Evolutionary conservation across 2,888 invertebrate genomes (phyloP), one percentile per base, ranked within the genome.

Genomic region (Tachystola acroxantha): DNA sequence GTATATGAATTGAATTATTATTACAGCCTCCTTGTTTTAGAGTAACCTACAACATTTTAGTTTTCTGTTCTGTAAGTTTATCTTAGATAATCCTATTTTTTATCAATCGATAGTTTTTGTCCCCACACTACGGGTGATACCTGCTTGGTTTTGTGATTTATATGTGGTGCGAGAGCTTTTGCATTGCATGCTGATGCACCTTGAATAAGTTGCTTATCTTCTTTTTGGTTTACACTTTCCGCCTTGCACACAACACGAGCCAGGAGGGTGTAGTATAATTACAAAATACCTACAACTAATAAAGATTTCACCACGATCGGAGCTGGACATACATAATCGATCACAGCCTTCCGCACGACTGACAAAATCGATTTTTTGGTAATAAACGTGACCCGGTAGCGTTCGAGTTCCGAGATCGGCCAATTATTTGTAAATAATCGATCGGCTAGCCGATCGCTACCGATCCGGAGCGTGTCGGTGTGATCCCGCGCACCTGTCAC

Each of bases 281-380:
- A 7, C 2, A 7, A 27, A 27, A 12, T 27, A 24, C 28, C 10
- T 35, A 14, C 29, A 32, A 9, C 19, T 36, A 39, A 42, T 32
- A 43, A 24, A 46, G 41, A 43, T 48, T 45, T 48, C 46, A 48
- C 42, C 45, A 45, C 42, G 40, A 43, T 37, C 36, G 25, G n/a
- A n/a, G n/a, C 35, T 43, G 32, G 32, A 22, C 22, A 22, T 30
- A 30, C 32, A 32, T 50, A 49, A 68, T 64, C 61, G 57, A 64
- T 71, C 63, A 61, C 59, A 63, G 52, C 60, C 70, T 73, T 73
- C 71, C 75, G 81, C 82, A 81, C 81, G 84, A 81, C 53, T 74
- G 59, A 57, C 47, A 50, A 50, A 70, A 75, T 75, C 62, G 62
- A 68, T 78, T 73, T 75, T 76, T 75, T 65, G 54, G 64, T 57